Evolutionary conservation across 2,797 vertebrate genomes (phyloP).

Genomic region (Paratrypauchen microcephalus): DNA sequence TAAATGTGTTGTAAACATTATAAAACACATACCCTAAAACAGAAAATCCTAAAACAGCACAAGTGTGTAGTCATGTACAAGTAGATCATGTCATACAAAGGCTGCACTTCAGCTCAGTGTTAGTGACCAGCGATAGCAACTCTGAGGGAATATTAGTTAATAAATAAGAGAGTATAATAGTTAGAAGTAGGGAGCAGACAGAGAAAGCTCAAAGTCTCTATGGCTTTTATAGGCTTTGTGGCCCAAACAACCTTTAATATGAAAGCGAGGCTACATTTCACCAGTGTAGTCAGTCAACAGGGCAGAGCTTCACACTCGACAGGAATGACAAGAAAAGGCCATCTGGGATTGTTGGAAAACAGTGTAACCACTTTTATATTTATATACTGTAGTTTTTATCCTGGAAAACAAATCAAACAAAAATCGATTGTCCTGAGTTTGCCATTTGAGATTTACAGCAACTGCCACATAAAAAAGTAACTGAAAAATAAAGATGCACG

Average conservation of each 20-base stretch:
- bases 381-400: neutral
- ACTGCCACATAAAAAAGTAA: neutral
- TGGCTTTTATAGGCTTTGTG: constrained; percentile 77
- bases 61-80: constrained; percentile 52
- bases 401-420: neutral
- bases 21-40: constrained; percentile 59
- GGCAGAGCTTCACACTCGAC: constrained; percentile 36
- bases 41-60: constrained; percentile 54
- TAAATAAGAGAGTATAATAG: constrained; percentile 70
- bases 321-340: neutral
- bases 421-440: constrained; percentile 8
- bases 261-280: constrained; percentile 24
- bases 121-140: constrained; percentile 78
- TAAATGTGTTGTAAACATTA: constrained; percentile 45
- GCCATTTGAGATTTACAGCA: neutral
- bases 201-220: constrained; percentile 69
- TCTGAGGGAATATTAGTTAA: constrained; percentile 69
- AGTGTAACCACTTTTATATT: neutral
- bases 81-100: constrained; percentile 72
- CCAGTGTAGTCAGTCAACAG: constrained; percentile 22
- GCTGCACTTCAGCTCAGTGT: constrained; percentile 71
- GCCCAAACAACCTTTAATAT: constrained; percentile 61
- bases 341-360: constrained; percentile 41
- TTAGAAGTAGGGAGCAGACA: constrained; percentile 39
- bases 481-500: neutral